phyloP scores from a whole-genome alignment of 2,797 vertebrate species.

The Pelobates cultripes region DNA sequence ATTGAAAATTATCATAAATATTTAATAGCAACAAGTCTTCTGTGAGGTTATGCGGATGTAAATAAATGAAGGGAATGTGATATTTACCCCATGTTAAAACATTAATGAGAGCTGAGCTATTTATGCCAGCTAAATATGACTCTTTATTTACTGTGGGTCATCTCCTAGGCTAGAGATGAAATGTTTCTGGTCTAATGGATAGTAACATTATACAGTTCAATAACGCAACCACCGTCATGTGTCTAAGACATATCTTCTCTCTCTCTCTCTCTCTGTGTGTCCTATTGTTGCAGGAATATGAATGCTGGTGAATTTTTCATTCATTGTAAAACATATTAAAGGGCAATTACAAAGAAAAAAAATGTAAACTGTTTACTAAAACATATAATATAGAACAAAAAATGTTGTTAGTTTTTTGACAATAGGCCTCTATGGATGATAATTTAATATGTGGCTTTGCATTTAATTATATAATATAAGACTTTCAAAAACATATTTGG shows the following conservation, averaged over 20 bases:
- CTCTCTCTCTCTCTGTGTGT: conserved; percentile 42
- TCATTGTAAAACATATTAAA: too few relatives aligned
- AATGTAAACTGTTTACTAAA: too few relatives aligned
- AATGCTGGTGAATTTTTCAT: not conserved
- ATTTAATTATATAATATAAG: too few relatives aligned
- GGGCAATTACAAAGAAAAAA: too few relatives aligned
- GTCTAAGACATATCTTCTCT: conserved; percentile 62
- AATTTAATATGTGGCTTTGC: too few relatives aligned
- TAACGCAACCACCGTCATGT: conserved; percentile 69
- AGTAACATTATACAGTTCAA: conserved; percentile 69
- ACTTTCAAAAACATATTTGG: too few relatives aligned
- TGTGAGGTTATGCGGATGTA: conserved; percentile 85
- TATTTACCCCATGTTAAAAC: conserved; percentile 89
- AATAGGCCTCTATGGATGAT: too few relatives aligned
- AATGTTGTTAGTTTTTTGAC: too few relatives aligned
- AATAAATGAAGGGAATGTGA: conserved; percentile 93
- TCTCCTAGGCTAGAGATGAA: conserved; percentile 75
- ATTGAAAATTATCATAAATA: conserved; percentile 77
- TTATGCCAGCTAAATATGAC: conserved; percentile 87
- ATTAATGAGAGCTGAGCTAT: conserved; percentile 88
- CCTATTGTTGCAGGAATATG: not conserved
- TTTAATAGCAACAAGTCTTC: conserved; percentile 79
- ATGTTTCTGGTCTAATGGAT: conserved; percentile 72
- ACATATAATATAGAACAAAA: too few relatives aligned
- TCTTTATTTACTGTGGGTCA: conserved; percentile 88